phyloP scores from a whole-genome alignment of 2,797 vertebrate species.

The Sebastes iracundus region DNA sequence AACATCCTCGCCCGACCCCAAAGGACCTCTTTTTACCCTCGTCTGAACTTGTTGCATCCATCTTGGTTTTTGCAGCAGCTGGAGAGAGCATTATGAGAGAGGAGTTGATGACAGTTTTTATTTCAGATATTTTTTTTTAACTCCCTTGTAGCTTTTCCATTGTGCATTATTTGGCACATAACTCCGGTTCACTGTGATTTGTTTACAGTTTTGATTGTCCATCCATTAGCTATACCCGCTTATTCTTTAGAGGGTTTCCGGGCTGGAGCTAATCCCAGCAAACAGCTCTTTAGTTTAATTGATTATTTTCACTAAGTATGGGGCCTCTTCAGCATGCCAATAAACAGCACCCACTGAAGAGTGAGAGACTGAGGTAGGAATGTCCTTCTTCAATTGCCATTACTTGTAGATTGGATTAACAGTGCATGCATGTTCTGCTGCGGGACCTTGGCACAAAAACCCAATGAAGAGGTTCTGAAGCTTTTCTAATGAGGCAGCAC shows the following conservation, averaged over 20 bases:
- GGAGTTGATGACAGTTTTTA: too few relatives aligned
- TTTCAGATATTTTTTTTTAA: too few relatives aligned
- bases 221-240: neutral
- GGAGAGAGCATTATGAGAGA: too few relatives aligned
- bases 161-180: neutral
- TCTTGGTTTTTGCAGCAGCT: too few relatives aligned
- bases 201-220: neutral
- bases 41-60: too few relatives aligned
- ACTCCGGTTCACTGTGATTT: neutral
- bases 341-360: neutral
- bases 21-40: too few relatives aligned
- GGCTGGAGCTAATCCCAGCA: neutral
- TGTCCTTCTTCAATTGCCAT: neutral
- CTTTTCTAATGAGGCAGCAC: slow-evolving; percentile 17
- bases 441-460: slow-evolving; percentile 1
- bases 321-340: neutral
- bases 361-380: neutral
- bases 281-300: neutral
- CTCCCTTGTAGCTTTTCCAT: neutral
- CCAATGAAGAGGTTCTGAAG: neutral
- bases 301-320: neutral
- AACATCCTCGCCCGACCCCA: neutral
- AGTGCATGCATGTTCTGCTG: neutral
- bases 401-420: slow-evolving; percentile 2
- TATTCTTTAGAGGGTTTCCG: neutral